Conservation (phyloP, 2,888 invertebrate species). For the Agelastica alni region DNA sequence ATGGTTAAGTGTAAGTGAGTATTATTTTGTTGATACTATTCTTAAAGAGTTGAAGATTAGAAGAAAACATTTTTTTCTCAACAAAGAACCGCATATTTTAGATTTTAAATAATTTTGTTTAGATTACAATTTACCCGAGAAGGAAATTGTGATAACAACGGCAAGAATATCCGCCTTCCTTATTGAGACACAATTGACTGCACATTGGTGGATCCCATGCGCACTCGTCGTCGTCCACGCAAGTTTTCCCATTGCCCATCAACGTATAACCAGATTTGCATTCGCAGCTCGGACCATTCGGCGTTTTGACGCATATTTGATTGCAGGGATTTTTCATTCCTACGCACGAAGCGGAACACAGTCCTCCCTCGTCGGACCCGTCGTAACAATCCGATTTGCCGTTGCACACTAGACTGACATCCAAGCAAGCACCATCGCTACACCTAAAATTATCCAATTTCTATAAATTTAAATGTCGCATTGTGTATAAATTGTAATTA, state of each 20-base stretch:
- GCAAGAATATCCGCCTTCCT: constrained; percentile 63
- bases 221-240: constrained; percentile 78
- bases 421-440: constrained; percentile 68
- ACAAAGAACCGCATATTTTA: no score
- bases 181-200: constrained; percentile 68
- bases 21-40: no score
- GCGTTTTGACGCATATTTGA: constrained; percentile 66
- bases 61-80: no score
- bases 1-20: no score
- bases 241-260: constrained; percentile 60
- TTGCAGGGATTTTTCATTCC: constrained; percentile 57
- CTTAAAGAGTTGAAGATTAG: no score
- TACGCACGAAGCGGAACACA: constrained; percentile 63
- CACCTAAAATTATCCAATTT: constrained; percentile 58
- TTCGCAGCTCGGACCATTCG: constrained; percentile 67
- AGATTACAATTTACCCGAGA: constrained; percentile 59
- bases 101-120: no score
- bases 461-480: no score
- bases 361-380: constrained; percentile 70
- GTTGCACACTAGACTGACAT: constrained; percentile 68
- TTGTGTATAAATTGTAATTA: no score
- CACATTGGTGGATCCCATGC: constrained; percentile 60
- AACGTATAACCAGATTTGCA: constrained; percentile 67
- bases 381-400: constrained; percentile 67
- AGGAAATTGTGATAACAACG: constrained; percentile 65